A percentile compares a stretch with the other conserved stretches of the same genome.
These are phyloP conservation scores for Pachycephala philippinensis DNA, from an alignment of 2,113 vertebrate genomes.

Conservation along the genomic window DNA sequence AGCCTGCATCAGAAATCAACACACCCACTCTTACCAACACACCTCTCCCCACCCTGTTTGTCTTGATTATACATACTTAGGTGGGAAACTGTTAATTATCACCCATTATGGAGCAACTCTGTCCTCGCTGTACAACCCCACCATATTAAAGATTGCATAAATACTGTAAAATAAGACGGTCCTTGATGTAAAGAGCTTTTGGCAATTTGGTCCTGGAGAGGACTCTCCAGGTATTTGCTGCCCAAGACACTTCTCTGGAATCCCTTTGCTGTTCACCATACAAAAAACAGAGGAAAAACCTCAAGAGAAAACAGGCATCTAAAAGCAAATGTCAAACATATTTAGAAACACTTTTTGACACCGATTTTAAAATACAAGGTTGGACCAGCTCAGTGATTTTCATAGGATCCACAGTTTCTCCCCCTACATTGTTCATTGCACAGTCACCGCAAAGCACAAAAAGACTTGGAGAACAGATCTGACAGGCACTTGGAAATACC, in stretches of 20 bases:
- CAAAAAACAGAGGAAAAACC: background rate
- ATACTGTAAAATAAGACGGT: background rate
- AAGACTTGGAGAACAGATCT: background rate
- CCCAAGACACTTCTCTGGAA: background rate
- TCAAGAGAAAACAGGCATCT: background rate
- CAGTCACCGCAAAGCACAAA: background rate
- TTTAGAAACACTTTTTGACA: background rate
- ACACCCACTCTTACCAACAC: conserved; percentile 2
- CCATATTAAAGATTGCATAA: background rate
- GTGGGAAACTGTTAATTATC: conserved; percentile 32
- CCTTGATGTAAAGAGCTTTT: background rate
- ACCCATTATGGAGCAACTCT: background rate
- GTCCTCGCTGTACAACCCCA: background rate
- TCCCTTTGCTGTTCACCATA: background rate
- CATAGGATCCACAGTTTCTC: background rate
- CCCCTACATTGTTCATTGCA: background rate
- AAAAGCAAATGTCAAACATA: background rate
- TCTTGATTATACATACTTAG: background rate
- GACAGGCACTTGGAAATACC: background rate
- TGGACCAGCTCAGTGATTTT: background rate
- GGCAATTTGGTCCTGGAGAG: background rate
- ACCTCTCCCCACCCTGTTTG: background rate
- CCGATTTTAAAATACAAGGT: background rate
- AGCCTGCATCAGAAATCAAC: background rate
- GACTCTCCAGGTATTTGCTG: background rate